Conservation (phyloP, 1,140 invertebrate genomes). For the Calosoma granatense region DNA sequence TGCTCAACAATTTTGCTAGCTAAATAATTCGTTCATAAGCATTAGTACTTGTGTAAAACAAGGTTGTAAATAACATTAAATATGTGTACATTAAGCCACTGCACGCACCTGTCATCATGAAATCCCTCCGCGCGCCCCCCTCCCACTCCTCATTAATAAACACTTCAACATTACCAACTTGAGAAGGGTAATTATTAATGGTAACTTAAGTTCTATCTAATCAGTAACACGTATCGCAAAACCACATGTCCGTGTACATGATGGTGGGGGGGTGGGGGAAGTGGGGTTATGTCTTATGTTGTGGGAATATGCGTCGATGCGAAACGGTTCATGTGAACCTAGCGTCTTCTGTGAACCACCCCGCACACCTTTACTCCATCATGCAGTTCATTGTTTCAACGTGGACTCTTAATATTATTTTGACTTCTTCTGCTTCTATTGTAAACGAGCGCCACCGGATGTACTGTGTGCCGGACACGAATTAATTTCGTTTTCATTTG, state of each 20-base stretch:
- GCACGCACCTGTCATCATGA: too few species aligned
- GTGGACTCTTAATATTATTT: background rate
- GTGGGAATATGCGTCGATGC: conserved; percentile 23
- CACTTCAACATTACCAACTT: too few species aligned
- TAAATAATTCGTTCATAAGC: too few species aligned
- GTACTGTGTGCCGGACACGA: background rate
- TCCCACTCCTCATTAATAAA: too few species aligned
- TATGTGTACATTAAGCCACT: too few species aligned
- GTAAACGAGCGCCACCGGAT: conserved; percentile 1
- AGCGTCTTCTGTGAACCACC: conserved; percentile 14
- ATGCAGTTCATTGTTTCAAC: background rate
- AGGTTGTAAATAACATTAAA: too few species aligned
- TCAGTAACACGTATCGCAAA: conserved; percentile 3
- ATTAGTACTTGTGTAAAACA: too few species aligned
- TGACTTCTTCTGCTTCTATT: background rate
- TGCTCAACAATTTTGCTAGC: too few species aligned
- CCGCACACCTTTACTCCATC: background rate
- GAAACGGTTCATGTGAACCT: conserved; percentile 21
- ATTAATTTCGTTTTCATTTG: conserved; percentile 2
- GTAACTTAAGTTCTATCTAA: background rate
- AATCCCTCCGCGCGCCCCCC: too few species aligned
- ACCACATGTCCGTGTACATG: background rate
- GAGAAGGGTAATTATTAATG: background rate
- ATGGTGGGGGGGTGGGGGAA: background rate
- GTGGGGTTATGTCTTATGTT: conserved; percentile 8